Conservation (phyloP, 1,140 invertebrate species). For the Patella vulgata region DNA sequence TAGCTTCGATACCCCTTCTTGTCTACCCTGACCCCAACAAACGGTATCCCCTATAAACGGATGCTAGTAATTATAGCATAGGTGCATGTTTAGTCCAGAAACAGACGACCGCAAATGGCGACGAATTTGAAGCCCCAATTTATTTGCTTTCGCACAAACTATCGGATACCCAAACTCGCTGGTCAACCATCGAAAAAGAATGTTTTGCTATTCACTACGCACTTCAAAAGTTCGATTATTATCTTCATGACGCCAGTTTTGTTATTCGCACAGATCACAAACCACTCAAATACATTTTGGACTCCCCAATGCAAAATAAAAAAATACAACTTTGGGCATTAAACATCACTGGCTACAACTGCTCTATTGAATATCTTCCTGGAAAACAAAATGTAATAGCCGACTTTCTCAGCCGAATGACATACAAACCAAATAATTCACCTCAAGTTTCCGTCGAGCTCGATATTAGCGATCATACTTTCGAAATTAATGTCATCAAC, state of each 20-base stretch:
- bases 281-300: background rate
- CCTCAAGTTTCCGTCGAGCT: background rate
- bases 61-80: slow-evolving; percentile 32
- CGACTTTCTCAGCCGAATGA: background rate
- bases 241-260: background rate
- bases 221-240: slow-evolving; percentile 12
- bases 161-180: background rate
- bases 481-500: slow-evolving; percentile 21
- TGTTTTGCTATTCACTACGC: background rate
- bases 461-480: slow-evolving; percentile 22
- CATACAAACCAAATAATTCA: background rate
- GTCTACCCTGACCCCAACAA: slow-evolving; percentile 12
- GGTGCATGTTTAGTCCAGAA: slow-evolving; percentile 44
- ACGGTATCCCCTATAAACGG: slow-evolving; percentile 33
- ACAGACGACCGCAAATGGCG: background rate
- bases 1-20: slow-evolving; percentile 30
- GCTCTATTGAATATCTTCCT: slow-evolving; percentile 3
- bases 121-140: background rate
- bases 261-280: background rate
- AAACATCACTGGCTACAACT: slow-evolving; percentile 1
- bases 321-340: slow-evolving; percentile 5
- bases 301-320: too few species aligned
- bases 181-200: slow-evolving; percentile 4
- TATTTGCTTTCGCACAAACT: background rate
- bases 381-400: slow-evolving; percentile 25